phyloP scores from a whole-genome alignment of 1,140 invertebrate species.

The Neodiprion fabricii region DNA sequence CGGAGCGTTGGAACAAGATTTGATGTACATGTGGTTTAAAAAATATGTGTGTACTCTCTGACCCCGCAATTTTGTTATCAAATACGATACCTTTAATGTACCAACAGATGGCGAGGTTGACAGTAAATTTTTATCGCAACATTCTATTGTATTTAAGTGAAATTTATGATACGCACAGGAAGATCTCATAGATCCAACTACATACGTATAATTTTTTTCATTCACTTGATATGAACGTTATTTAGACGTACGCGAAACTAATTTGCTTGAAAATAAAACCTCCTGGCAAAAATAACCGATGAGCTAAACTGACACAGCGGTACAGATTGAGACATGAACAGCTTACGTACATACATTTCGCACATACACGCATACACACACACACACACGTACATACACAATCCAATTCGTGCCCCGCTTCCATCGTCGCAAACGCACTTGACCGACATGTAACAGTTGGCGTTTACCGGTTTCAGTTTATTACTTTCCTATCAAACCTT shows the following conservation, averaged over 20 bases:
- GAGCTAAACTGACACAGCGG: background rate
- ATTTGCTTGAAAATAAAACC: background rate
- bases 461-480: background rate
- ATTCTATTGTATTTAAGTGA: too few species aligned
- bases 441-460: background rate
- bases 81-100: too few species aligned
- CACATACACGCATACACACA: background rate
- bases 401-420: background rate
- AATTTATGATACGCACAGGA: too few species aligned
- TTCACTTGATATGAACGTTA: too few species aligned
- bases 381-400: background rate
- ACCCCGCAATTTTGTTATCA: too few species aligned
- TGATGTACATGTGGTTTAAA: too few species aligned
- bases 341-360: background rate
- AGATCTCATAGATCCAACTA: too few species aligned
- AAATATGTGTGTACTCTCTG: too few species aligned
- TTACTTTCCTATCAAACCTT: background rate
- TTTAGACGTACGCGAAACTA: background rate
- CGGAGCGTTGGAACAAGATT: too few species aligned
- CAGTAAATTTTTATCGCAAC: too few species aligned
- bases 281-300: constrained; percentile 7
- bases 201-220: too few species aligned
- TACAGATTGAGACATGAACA: background rate
- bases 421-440: background rate
- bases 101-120: too few species aligned